Base-by-base conservation (phyloP, 2,113 vertebrate species). In the Ochotona princeps region DNA sequence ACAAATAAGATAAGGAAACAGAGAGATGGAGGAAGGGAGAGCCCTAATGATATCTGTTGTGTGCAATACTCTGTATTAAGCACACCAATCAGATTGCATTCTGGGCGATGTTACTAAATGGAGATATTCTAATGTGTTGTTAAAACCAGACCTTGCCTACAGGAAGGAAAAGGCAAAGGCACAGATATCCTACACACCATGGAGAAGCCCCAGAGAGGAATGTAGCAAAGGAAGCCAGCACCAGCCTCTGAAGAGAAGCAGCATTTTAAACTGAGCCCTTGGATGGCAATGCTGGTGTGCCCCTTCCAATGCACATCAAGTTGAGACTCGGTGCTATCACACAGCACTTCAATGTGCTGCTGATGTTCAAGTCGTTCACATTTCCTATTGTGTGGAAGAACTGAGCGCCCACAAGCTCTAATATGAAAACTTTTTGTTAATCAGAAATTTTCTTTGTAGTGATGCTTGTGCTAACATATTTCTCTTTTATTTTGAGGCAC, bases 391-490 rank as follows among this genome's bases (percentile, higher is more conserved):
- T 21, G 13, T 28, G 66, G 90, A 85, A 3, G 7, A 65, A 69
- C 47, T 57, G 85, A 90, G 12, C 44, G 44, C n/a, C 44, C 1
- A 10, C 44, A 67, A 30, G 81, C 35, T 11, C 47, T 28, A 44
- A 47, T 70, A 67, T 35, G 7, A 60, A 61, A 80, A 90, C n/a
- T 49, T 82, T 82, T 75, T 25, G 65, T 44, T 93, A 38, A 83
- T 82, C 74, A 83, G 95, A 96, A 66, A 66, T 75, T 66, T 65
- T 66, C 73, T 93, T 95, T 92, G 73, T 61, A 79, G 81, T 73
- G 47, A 72, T 44, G 91, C 78, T 91, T 89, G 74, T 86, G 61
- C 47, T 70, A 88, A 76, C 30, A 63, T 61, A 61, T 51, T 90
- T 93, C 88, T 84, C 73, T 82, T 87, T 85, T 88, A 57, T 61